Conservation (phyloP, 2,888 invertebrate species). For the Mantis religiosa region DNA sequence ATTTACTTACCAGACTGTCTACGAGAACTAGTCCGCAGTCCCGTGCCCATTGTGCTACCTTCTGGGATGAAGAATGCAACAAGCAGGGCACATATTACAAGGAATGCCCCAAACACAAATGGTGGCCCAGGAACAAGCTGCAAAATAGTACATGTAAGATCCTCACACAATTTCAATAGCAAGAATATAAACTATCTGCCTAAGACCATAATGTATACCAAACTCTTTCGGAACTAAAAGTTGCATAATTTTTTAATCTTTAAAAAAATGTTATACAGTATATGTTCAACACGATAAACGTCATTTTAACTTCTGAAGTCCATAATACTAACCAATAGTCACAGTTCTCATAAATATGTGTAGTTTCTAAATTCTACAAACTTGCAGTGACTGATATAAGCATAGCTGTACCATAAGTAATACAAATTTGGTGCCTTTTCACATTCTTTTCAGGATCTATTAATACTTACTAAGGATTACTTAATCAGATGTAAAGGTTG, state of each 20-base stretch:
- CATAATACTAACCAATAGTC: background rate
- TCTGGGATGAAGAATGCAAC: conserved; percentile 86
- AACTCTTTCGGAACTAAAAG: background rate
- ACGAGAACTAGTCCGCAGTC: conserved; percentile 39
- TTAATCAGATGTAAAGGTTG: too few relatives aligned
- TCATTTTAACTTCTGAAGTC: background rate
- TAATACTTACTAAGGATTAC: too few relatives aligned
- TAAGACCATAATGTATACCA: background rate
- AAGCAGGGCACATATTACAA: conserved; percentile 92
- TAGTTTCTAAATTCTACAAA: background rate
- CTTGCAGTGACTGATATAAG: background rate
- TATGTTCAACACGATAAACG: background rate
- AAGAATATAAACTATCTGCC: background rate
- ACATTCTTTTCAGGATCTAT: too few relatives aligned
- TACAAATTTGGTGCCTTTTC: too few relatives aligned
- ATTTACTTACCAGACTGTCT: conserved; percentile 53
- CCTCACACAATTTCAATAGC: background rate
- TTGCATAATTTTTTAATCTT: background rate
- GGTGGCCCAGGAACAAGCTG: conserved; percentile 94
- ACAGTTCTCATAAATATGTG: background rate
- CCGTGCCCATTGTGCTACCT: conserved; percentile 47
- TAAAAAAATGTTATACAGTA: background rate
- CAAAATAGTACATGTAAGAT: background rate
- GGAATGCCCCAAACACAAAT: conserved; percentile 94
- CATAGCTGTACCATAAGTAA: background rate